Conservation (phyloP, 37 sponge, comb jelly and placozoan genomes). For the Cliona cf. orientalis region DNA sequence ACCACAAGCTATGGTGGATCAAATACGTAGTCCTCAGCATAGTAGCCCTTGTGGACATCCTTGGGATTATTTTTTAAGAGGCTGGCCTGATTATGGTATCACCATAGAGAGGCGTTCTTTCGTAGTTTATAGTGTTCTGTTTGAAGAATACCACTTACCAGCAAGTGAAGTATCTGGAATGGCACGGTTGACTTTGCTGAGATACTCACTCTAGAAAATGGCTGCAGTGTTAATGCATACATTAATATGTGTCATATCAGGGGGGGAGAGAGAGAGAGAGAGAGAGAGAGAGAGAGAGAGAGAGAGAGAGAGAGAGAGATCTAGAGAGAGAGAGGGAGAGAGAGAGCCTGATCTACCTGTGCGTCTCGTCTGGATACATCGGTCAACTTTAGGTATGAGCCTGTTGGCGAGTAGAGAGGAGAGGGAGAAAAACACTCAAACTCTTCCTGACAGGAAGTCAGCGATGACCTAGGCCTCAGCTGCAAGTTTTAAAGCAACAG, state of each 20-base stretch:
- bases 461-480: background rate
- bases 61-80: too few relatives aligned
- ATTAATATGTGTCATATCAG: too few relatives aligned
- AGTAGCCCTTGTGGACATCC: too few relatives aligned
- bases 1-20: background rate
- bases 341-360: background rate
- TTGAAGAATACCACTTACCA: conserved; percentile 43
- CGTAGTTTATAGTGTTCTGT: too few relatives aligned
- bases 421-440: conserved; percentile 49
- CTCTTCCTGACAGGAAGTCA: conserved; percentile 23
- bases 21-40: too few relatives aligned
- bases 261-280: too few relatives aligned
- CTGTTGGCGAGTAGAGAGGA: conserved; percentile 55
- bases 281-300: too few relatives aligned
- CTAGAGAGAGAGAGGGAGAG: background rate
- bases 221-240: too few relatives aligned
- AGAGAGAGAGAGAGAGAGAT: too few relatives aligned
- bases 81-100: too few relatives aligned
- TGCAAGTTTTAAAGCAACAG: background rate
- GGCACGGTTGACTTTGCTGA: conserved; percentile 2
- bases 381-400: conserved; percentile 30
- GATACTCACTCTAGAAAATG: background rate
- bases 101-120: too few relatives aligned
- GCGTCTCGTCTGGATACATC: conserved; percentile 6
- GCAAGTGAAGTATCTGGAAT: conserved; percentile 12